Percentiles rank a stretch among this genome's conserved stretches.
Conservation (phyloP, 2,113 vertebrate species). For the Aspiorhynchus laticeps region DNA sequence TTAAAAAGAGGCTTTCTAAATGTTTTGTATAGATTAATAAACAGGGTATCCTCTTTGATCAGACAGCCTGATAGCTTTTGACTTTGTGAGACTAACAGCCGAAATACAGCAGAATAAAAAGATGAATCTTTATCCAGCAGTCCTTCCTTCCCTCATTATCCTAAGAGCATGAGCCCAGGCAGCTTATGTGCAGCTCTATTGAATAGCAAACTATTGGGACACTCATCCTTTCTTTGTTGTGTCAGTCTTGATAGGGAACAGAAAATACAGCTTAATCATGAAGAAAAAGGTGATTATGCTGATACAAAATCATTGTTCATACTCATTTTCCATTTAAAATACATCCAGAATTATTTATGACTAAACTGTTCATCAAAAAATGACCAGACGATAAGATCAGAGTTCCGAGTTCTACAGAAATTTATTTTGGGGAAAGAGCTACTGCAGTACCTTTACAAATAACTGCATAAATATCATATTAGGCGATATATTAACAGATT, state of each 20-base stretch:
- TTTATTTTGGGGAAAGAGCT: not conserved
- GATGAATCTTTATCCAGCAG: slow-evolving; percentile 31
- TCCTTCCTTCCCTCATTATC: slow-evolving; percentile 35
- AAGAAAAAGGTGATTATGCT: not conserved
- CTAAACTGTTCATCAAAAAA: not conserved
- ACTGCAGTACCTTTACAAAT: not conserved
- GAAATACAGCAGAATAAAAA: slow-evolving; percentile 32
- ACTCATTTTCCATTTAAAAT: slow-evolving; percentile 16
- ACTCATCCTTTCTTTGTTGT: slow-evolving; percentile 14
- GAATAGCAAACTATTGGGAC: slow-evolving; percentile 20
- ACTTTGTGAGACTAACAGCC: slow-evolving; percentile 11
- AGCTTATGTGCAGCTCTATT: slow-evolving; percentile 38
- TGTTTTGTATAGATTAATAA: not conserved
- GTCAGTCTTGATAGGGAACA: slow-evolving; percentile 3
- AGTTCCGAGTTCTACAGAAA: not conserved
- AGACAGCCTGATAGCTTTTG: not conserved
- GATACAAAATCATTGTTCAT: slow-evolving; percentile 1
- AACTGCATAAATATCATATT: not conserved
- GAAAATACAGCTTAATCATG: slow-evolving; percentile 20
- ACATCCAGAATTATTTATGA: not conserved
- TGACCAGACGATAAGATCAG: not conserved
- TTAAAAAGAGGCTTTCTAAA: not conserved
- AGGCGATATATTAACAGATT: not conserved
- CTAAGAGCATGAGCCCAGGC: slow-evolving; percentile 31
- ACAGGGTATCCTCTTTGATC: not conserved